Percentiles rank a stretch among this genome's conserved stretches.
Evolutionary conservation across 2,888 invertebrate genomes (phyloP).

Genomic region (Drosophila picticornis): DNA sequence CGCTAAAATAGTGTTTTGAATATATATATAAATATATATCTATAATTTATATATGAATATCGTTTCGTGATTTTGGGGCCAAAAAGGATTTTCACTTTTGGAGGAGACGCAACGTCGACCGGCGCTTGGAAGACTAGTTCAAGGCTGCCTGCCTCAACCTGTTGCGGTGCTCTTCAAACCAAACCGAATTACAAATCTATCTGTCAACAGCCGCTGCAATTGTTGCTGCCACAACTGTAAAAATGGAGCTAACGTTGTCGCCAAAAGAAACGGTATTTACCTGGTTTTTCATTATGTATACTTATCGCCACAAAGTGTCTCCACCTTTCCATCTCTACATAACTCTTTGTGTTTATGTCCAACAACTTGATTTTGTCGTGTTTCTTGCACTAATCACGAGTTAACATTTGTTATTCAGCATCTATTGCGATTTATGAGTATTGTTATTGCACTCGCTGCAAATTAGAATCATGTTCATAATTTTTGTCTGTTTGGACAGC

Average conservation of each 20-base stretch:
- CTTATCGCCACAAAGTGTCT: constrained; percentile 12
- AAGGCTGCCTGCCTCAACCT: constrained; percentile 64
- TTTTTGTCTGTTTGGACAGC: constrained; percentile 5
- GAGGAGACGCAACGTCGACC: not conserved
- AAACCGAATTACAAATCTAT: constrained; percentile 10
- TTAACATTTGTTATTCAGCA: constrained; percentile 38
- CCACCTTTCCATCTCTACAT: constrained; percentile 6
- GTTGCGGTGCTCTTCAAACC: constrained; percentile 28
- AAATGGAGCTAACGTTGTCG: constrained; percentile 81
- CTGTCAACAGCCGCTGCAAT: constrained; percentile 10
- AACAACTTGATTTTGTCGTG: constrained; percentile 38
- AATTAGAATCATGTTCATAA: constrained; percentile 23
- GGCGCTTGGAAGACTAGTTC: constrained; percentile 71
- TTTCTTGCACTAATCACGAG: constrained; percentile 38
- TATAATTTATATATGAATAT: not conserved
- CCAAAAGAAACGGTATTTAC: constrained; percentile 82
- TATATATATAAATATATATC: not conserved
- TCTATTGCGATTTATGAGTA: constrained; percentile 27
- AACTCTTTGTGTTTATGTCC: constrained; percentile 7
- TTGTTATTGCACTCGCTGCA: constrained; percentile 9
- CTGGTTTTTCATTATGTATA: constrained; percentile 62
- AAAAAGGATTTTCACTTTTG: constrained; percentile 62
- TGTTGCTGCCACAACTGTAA: constrained; percentile 12
- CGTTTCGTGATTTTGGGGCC: constrained; percentile 10
- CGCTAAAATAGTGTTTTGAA: not conserved